Percentiles rank a stretch among this genome's conserved stretches.
Evolutionary conservation across 2,113 vertebrate genomes (phyloP).

Genomic region (Colistium nudipinnis): DNA sequence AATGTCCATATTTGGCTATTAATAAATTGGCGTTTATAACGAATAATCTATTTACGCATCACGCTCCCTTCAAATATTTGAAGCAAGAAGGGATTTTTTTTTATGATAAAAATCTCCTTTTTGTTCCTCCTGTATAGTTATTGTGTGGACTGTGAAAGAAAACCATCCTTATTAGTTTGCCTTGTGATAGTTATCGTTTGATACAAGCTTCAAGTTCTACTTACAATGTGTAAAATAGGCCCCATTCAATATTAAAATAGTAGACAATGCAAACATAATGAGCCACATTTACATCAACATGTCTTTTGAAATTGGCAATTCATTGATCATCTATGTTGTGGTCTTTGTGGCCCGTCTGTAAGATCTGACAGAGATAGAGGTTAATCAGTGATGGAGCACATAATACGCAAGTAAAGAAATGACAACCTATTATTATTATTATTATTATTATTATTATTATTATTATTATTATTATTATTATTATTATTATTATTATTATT

Average conservation of each 20-base stretch:
- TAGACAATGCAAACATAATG: background rate
- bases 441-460: conserved; percentile 34
- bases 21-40: background rate
- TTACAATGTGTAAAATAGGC: background rate
- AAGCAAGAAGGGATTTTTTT: background rate
- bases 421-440: conserved; percentile 8
- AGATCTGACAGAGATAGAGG: background rate
- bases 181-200: conserved; percentile 8
- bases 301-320: background rate
- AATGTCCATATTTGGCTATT: background rate
- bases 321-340: background rate
- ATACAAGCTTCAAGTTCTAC: background rate
- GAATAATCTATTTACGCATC: background rate
- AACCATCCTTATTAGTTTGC: background rate
- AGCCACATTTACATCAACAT: background rate
- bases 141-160: background rate
- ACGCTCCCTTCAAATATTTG: background rate
- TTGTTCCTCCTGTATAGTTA: background rate
- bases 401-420: background rate
- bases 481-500: conserved; percentile 20
- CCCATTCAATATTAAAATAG: background rate
- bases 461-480: conserved; percentile 26
- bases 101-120: background rate
- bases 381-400: background rate
- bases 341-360: background rate